Evolutionary conservation across 2,797 vertebrate species (phyloP), one percentile per base, ranked within the genome.

Genomic region (Melopsittacus undulatus): DNA sequence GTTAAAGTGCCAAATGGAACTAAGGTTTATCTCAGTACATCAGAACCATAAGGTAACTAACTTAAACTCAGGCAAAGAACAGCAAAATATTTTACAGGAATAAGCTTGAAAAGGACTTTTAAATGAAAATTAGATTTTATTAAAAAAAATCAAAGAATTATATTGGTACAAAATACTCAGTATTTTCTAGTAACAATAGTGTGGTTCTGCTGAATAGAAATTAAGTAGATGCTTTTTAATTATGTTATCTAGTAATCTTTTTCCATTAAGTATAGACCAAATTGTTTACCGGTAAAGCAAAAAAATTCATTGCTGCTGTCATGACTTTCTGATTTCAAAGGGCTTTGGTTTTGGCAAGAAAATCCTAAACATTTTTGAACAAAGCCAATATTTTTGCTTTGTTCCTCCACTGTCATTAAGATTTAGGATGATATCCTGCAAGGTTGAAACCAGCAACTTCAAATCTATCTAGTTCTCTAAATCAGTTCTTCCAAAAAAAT

Each of bases 131-230:
- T 19, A 64, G 22, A n/a, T 49, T 34, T 51, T 2, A 75, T 86
- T 91, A 11, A 89, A 83, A 96, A 76, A 10, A 27, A 72, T 42
- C n/a, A 62, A 87, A 92, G 5, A 95, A 77, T 83, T 80, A 64
- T 30, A 22, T 36, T 79, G 17, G 48, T 82, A 77, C 20, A 29
- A 90, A 52, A 6, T 49, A 61, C 18, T 92, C 22, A 11, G 7
- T 62, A 57, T 74, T 93, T 75, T 76, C 49, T 72, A 66, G 43
- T 56, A 72, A 32, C 21, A 70, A 26, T 45, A 90, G 59, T 52
- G 52, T 7, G 8, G 45, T 62, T 80, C 32, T 42, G 52, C 13
- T 78, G 32, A 94, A 80, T 13, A 89, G 57, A 73, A 7, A 42
- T 11, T 2, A 78, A 77, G 29, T 38, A 83, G 67, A 77, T 69